A percentile compares a stretch with the other conserved stretches of the same genome.
These are phyloP conservation scores for Gambusia yucatana DNA, from an alignment of 2,797 vertebrate species.

Conservation along the genomic window DNA sequence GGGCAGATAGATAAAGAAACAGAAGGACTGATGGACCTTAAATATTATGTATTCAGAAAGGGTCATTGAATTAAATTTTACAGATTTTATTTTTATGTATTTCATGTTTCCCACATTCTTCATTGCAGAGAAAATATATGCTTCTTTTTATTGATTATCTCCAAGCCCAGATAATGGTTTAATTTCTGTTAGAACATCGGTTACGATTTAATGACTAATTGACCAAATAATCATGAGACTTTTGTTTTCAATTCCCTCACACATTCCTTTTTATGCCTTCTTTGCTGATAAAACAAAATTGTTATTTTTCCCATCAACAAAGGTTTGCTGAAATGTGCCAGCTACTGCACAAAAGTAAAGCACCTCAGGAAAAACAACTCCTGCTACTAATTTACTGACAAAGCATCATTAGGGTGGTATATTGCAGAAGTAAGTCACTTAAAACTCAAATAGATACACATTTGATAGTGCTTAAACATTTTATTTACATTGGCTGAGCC, in stretches of 20 bases:
- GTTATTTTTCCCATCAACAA: background rate
- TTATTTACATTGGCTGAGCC: background rate
- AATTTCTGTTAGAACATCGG: background rate
- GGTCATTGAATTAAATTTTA: background rate
- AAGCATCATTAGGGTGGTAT: background rate
- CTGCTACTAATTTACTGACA: background rate
- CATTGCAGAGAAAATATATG: background rate
- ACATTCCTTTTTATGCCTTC: background rate
- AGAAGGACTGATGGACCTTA: too few relatives aligned
- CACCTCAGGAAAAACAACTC: background rate
- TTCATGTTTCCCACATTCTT: background rate
- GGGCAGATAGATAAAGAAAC: too few relatives aligned
- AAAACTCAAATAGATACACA: background rate
- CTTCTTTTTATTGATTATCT: background rate
- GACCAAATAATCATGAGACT: background rate
- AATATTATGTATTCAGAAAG: background rate
- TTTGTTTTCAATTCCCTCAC: background rate
- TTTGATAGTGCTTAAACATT: background rate
- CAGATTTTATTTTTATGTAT: background rate
- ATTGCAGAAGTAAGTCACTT: background rate
- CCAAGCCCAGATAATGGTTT: background rate
- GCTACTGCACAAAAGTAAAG: background rate
- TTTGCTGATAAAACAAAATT: background rate
- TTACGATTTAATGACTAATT: background rate
- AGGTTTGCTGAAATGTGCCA: background rate